Conservation (phyloP, 2,888 invertebrate species). For the Andrena chrysosceles region DNA sequence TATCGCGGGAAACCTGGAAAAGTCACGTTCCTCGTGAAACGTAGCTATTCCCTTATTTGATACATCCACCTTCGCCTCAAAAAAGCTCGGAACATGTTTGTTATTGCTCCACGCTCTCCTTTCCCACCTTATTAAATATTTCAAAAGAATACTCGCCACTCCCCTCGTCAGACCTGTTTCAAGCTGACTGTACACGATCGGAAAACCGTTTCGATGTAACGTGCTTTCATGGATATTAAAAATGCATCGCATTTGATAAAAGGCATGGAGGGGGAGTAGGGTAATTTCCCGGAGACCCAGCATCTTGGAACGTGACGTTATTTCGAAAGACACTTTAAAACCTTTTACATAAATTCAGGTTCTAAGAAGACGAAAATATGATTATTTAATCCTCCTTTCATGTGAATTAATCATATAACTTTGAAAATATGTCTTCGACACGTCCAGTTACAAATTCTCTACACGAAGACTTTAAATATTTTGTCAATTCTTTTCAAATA, state of each 20-base stretch:
- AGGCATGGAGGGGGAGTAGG: not conserved
- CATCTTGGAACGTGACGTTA: not conserved
- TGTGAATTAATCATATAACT: no score
- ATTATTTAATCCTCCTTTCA: no score
- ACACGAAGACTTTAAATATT: no score
- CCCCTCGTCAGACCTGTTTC: not conserved
- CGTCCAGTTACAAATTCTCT: no score
- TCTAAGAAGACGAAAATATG: no score
- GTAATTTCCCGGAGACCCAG: not conserved
- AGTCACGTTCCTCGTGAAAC: slow-evolving; percentile 20
- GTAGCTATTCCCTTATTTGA: slow-evolving; percentile 12
- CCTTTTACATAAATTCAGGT: not conserved
- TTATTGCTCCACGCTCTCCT: slow-evolving; percentile 24
- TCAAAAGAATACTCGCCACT: slow-evolving; percentile 24
- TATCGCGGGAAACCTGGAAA: slow-evolving; percentile 9
- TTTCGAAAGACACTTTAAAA: not conserved
- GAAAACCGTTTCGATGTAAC: slow-evolving; percentile 22
- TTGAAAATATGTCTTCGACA: no score
- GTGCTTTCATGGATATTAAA: slow-evolving; percentile 25
- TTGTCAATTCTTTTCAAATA: not conserved
- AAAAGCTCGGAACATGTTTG: not conserved
- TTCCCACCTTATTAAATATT: slow-evolving; percentile 46
- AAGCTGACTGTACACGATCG: slow-evolving; percentile 4
- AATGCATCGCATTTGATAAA: not conserved
- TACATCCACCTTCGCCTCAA: not conserved